A percentile compares a stretch with the other conserved stretches of the same genome.
These are phyloP conservation scores for Pasiphila rectangulata DNA, from an alignment of 2,888 invertebrate genomes.

Conservation along the genomic window DNA sequence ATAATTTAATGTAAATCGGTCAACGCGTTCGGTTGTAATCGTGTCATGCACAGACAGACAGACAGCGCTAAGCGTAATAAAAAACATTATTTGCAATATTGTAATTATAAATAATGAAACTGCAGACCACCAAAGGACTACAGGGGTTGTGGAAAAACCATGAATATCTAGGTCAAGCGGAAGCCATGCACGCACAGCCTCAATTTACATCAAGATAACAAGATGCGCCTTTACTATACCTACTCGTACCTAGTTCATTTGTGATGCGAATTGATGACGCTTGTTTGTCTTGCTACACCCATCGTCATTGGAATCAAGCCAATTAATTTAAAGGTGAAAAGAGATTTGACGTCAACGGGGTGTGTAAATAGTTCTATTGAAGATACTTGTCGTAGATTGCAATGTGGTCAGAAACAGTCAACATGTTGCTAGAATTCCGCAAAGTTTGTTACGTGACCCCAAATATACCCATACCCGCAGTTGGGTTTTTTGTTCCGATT, in stretches of 20 bases:
- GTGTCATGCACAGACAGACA: no score
- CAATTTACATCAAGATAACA: conserved; percentile 4
- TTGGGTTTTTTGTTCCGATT: no score
- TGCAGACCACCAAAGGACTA: neutral
- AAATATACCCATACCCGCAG: no score
- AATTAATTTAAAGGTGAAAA: conserved; percentile 10
- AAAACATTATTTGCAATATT: no score
- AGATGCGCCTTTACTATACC: neutral
- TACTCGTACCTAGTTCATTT: neutral
- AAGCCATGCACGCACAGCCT: conserved; percentile 2
- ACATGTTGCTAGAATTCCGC: no score
- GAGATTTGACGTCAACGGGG: conserved; percentile 3
- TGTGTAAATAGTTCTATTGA: conserved; percentile 2
- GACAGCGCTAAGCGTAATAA: no score
- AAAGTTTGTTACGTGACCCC: no score
- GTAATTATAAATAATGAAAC: neutral
- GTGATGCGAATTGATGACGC: conserved; percentile 5
- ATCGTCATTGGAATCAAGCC: conserved; percentile 13
- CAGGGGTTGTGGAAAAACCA: conserved; percentile 16
- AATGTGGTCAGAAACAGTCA: no score
- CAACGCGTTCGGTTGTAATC: no score
- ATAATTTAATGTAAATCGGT: no score
- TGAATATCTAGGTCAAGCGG: conserved; percentile 10
- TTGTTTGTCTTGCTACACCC: conserved; percentile 4
- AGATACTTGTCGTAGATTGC: neutral